Percentiles rank a stretch among this genome's conserved stretches.
These are phyloP conservation scores for Rhinatrema bivittatum DNA, from an alignment of 2,797 vertebrate species.

Conservation along the genomic window DNA sequence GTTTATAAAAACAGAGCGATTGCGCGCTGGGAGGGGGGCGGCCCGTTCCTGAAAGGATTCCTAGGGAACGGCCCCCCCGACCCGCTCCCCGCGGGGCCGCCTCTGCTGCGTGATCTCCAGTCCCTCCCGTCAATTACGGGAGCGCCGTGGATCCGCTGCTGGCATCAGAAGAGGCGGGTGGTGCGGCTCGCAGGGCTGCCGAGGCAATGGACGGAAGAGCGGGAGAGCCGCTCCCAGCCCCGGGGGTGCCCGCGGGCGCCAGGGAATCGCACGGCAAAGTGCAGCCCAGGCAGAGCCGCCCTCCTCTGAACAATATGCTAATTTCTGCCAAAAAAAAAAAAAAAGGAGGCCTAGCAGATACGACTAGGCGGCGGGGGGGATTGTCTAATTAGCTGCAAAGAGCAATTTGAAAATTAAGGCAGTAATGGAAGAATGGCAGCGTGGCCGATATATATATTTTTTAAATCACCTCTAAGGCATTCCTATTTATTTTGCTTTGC, in stretches of 20 bases:
- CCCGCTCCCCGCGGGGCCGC: slow-evolving; percentile 74
- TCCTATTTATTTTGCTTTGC: too few species aligned
- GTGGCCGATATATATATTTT: too few species aligned
- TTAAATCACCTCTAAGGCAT: too few species aligned
- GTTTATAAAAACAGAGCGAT: slow-evolving; percentile 54
- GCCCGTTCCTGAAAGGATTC: slow-evolving; percentile 65
- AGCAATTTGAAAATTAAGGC: neutral
- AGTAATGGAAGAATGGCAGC: too few species aligned
- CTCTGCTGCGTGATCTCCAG: slow-evolving; percentile 72
- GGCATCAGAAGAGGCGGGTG: slow-evolving; percentile 73
- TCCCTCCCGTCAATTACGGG: slow-evolving; percentile 69
- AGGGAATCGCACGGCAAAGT: slow-evolving; percentile 30
- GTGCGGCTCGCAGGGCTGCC: slow-evolving; percentile 53
- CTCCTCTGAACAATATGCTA: slow-evolving; percentile 24
- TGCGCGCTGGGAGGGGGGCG: slow-evolving; percentile 44
- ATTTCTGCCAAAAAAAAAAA: slow-evolving; percentile 17
- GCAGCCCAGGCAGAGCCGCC: slow-evolving; percentile 10
- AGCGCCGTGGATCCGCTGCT: slow-evolving; percentile 58
- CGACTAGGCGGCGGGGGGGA: neutral
- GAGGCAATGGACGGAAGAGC: slow-evolving; percentile 39
- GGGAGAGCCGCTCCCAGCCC: slow-evolving; percentile 39
- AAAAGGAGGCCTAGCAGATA: neutral
- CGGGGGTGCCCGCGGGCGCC: slow-evolving; percentile 34
- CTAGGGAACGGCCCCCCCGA: slow-evolving; percentile 71
- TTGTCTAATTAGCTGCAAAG: slow-evolving; percentile 9